A percentile compares a stretch with the other conserved stretches of the same genome.
These are phyloP conservation scores for Mantis religiosa DNA, from an alignment of 2,888 invertebrate species.

Conservation along the genomic window DNA sequence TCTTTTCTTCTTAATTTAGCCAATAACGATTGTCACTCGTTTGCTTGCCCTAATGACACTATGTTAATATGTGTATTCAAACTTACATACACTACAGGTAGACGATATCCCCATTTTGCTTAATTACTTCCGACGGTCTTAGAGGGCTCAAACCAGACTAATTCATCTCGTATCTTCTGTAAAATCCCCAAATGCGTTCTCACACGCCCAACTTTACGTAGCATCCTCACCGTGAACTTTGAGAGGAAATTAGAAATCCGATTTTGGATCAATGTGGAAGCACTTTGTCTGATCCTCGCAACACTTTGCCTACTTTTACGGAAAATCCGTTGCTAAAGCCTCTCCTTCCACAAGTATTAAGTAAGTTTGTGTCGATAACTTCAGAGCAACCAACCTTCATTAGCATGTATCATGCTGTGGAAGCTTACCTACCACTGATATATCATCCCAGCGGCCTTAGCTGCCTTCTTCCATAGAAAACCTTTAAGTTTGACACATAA, in stretches of 20 bases:
- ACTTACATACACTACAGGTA: too few species aligned
- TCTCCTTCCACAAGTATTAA: neutral
- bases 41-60: too few species aligned
- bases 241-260: neutral
- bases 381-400: neutral
- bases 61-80: too few species aligned
- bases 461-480: neutral
- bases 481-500: too few species aligned
- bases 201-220: neutral
- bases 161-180: neutral
- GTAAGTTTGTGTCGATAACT: neutral
- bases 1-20: too few species aligned
- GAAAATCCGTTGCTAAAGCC: neutral
- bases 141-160: neutral
- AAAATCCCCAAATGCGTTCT: neutral
- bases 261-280: neutral
- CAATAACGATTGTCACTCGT: too few species aligned
- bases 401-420: neutral
- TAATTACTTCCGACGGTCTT: neutral
- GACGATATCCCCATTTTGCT: too few species aligned
- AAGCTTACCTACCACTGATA: neutral
- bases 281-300: neutral
- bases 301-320: neutral
- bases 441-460: neutral
- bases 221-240: neutral